Evolutionary conservation across 64 coral and sea anemone species (phyloP).

Genomic region (Dendrophyllia cribrosa): DNA sequence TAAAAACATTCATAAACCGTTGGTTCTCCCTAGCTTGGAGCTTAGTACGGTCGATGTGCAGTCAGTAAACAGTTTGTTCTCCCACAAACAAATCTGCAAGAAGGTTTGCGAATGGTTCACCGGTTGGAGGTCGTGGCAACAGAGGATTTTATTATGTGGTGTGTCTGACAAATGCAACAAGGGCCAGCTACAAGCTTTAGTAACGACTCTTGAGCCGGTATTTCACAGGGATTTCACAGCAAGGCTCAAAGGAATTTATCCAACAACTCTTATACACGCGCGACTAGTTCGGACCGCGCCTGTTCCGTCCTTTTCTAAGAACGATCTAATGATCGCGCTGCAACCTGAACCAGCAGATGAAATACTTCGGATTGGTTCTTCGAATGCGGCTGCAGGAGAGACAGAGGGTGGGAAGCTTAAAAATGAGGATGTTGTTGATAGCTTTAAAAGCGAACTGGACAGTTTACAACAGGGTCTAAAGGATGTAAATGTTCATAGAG

Average conservation of each 20-base stretch:
- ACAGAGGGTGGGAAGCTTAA: neutral
- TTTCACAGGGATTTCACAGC: slow-evolving; percentile 95
- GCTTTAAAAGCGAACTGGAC: neutral
- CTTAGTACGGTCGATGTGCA: slow-evolving; percentile 64
- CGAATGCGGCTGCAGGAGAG: neutral
- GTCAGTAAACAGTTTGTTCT: slow-evolving; percentile 73
- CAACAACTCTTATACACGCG: slow-evolving; percentile 54
- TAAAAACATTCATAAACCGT: slow-evolving; percentile 46
- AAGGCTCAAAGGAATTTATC: slow-evolving; percentile 87
- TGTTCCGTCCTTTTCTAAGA: neutral
- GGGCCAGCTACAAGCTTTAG: slow-evolving; percentile 69
- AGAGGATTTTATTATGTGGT: slow-evolving; percentile 90
- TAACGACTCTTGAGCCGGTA: slow-evolving; percentile 93
- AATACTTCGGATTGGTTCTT: neutral
- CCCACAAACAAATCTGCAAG: slow-evolving; percentile 88
- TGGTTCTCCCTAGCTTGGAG: slow-evolving; percentile 79
- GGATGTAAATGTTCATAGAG: neutral
- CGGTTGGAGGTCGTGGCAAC: slow-evolving; percentile 93
- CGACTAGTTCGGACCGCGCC: slow-evolving; percentile 55
- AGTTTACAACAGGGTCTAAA: neutral
- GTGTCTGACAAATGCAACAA: slow-evolving; percentile 92
- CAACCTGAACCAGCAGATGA: neutral
- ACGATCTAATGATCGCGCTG: neutral
- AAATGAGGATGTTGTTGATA: neutral
- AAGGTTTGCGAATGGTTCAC: slow-evolving; percentile 88